Evolutionary conservation across 2,888 invertebrate genomes (phyloP).

Genomic region (Agriotes lineatus): DNA sequence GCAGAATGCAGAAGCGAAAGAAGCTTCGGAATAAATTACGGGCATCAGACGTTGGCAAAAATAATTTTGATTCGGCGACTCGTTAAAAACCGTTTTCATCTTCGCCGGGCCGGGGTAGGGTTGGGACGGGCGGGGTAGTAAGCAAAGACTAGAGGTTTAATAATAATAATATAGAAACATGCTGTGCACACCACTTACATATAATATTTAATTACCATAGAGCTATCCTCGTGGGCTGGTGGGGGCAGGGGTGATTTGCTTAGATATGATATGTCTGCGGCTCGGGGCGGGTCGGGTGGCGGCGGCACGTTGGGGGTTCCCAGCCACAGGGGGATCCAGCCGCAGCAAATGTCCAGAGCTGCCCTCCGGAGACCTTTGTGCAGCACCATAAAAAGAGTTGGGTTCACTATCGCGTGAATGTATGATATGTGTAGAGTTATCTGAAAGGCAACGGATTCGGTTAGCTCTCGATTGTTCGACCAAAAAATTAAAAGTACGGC

Average conservation of each 20-base stretch:
- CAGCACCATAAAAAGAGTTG: slow-evolving; percentile 82
- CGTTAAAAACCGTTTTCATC: background rate
- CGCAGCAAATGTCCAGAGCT: slow-evolving; percentile 80
- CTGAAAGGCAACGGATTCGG: slow-evolving; percentile 73
- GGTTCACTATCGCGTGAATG: slow-evolving; percentile 88
- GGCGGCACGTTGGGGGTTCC: slow-evolving; percentile 67
- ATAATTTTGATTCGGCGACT: slow-evolving; percentile 3
- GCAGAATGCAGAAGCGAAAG: slow-evolving; percentile 7
- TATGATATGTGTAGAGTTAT: slow-evolving; percentile 89
- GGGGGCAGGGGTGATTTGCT: slow-evolving; percentile 73
- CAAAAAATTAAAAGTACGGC: too few relatives aligned
- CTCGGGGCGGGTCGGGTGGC: slow-evolving; percentile 72
- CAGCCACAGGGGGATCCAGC: slow-evolving; percentile 66
- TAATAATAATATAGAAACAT: slow-evolving; percentile 50
- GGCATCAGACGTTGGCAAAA: background rate
- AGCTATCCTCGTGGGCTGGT: slow-evolving; percentile 67
- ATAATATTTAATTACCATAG: slow-evolving; percentile 70
- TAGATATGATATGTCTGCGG: slow-evolving; percentile 70
- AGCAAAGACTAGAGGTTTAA: background rate
- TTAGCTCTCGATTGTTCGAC: too few relatives aligned
- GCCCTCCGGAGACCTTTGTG: slow-evolving; percentile 82
- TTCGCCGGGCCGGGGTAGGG: background rate
- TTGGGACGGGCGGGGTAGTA: slow-evolving; percentile 19
- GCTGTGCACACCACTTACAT: slow-evolving; percentile 66
- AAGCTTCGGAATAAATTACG: slow-evolving; percentile 5